Evolutionary conservation across 1,140 invertebrate species (phyloP).

Genomic region (Rhagoletis pomonella): DNA sequence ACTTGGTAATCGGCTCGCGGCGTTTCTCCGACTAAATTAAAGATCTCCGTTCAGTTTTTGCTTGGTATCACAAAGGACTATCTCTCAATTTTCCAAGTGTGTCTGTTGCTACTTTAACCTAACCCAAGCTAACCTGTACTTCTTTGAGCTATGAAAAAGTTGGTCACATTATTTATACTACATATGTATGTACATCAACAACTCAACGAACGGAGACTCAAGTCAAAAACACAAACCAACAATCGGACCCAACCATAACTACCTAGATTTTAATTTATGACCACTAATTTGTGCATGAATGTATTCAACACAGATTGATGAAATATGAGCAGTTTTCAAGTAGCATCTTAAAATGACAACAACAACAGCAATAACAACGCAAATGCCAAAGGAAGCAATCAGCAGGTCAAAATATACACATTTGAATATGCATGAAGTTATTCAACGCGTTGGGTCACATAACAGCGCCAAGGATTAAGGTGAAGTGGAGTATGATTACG

Average conservation of each 20-base stretch:
- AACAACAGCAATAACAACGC: slow-evolving; percentile 6
- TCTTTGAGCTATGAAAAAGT: too few relatives aligned
- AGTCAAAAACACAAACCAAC: too few relatives aligned
- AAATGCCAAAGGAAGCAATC: slow-evolving; percentile 12
- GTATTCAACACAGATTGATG: slow-evolving; percentile 7
- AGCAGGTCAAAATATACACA: slow-evolving; percentile 11
- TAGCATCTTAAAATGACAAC: slow-evolving; percentile 45
- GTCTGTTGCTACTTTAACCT: too few relatives aligned
- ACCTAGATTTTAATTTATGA: slow-evolving; percentile 38
- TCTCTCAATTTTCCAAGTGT: too few relatives aligned
- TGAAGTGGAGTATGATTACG: neutral
- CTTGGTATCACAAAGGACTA: too few relatives aligned
- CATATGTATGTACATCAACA: too few relatives aligned
- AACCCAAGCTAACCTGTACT: too few relatives aligned
- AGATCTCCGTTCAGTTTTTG: too few relatives aligned
- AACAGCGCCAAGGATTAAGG: neutral
- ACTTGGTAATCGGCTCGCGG: too few relatives aligned
- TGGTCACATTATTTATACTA: too few relatives aligned
- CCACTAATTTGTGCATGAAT: neutral
- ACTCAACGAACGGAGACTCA: too few relatives aligned
- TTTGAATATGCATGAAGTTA: slow-evolving; percentile 21
- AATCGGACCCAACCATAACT: neutral
- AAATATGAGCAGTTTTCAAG: slow-evolving; percentile 39
- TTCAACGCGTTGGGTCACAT: neutral
- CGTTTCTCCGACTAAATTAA: too few relatives aligned